phyloP scores from a whole-genome alignment of 2,888 invertebrate genomes.

The Rhimphoctona megacephalus region DNA sequence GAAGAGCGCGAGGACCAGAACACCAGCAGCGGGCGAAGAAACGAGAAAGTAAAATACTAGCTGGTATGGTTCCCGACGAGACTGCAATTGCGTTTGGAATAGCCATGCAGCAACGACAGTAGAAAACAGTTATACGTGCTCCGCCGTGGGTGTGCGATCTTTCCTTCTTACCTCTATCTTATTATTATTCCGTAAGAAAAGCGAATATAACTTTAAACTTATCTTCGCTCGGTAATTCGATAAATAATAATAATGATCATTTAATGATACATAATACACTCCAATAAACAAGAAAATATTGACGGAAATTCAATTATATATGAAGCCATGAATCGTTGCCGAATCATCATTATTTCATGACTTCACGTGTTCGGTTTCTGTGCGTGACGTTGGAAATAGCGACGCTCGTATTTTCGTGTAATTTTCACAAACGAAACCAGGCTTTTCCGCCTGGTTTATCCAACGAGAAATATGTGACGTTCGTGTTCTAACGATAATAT shows the following conservation, averaged over 20 bases:
- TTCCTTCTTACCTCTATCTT: conserved; percentile 62
- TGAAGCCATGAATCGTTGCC: not conserved
- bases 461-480: not conserved
- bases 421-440: not conserved
- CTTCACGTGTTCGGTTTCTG: not conserved
- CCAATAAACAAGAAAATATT: not conserved
- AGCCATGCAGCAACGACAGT: conserved; percentile 19
- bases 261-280: not conserved
- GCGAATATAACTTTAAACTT: not conserved
- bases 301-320: not conserved
- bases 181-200: not conserved
- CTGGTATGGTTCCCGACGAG: conserved; percentile 30
- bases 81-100: conserved; percentile 32
- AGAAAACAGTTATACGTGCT: conserved; percentile 80
- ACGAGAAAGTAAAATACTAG: conserved; percentile 34
- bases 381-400: not conserved
- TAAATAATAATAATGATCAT: not conserved
- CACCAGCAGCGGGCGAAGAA: conserved; percentile 27
- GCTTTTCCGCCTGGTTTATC: not conserved
- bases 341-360: not conserved
- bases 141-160: conserved; percentile 79
- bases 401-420: not conserved
- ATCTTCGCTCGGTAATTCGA: not conserved
- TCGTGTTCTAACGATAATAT: not conserved
- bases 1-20: conserved; percentile 24